Base-by-base conservation (phyloP, 2,113 vertebrate species). In the Gorsachius goisagi region DNA sequence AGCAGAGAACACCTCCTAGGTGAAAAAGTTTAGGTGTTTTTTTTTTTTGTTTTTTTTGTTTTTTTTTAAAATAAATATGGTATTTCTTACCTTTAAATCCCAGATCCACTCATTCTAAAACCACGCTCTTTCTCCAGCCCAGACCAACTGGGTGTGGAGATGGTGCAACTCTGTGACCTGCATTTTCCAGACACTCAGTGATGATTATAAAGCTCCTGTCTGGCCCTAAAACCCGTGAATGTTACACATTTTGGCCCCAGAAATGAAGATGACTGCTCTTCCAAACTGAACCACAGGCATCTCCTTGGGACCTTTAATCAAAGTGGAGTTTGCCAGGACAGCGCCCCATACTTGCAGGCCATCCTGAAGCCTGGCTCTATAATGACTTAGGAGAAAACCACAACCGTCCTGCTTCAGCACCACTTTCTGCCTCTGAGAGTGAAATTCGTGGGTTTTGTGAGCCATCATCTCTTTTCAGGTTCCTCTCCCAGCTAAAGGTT, bases 271-370 rank as follows among this genome's bases (percentile, higher is more conserved):
- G 44, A 71, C 56, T 71, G 52, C 49, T 67, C 89, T 78, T 82
- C 67, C 41, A 21, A 90, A 64, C 30, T 9, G 30, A 96, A 89
- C 91, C 91, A 94, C 85, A 96, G 81, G 91, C 80, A 81, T 45
- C 60, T 87, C 89, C 73, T 52, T 45, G 64, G 79, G 81, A 67
- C 58, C 81, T 95, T 75, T 68, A 78, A 91, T 85, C 55, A 75
- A 39, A 68, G 11, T 5, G 0, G 64, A 59, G 44, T 67, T 72
- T 41, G 62, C 30, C 66, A 68, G 85, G 87, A 55, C 62, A 93
- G 89, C 67, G 81, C 27, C 60, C 12, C 0, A 10, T 26, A 23
- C 66, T 41, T 8, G 26, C 77, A 81, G 80, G 44, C 49, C 53
- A 52, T 53, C n/a, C 60, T 7, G 16, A 73, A 50, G 72, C 33